Evolutionary conservation across 37 sponge, comb jelly and placozoan genomes (phyloP), one percentile per base, ranked within the genome.

Genomic region (Amphimedon queenslandica): DNA sequence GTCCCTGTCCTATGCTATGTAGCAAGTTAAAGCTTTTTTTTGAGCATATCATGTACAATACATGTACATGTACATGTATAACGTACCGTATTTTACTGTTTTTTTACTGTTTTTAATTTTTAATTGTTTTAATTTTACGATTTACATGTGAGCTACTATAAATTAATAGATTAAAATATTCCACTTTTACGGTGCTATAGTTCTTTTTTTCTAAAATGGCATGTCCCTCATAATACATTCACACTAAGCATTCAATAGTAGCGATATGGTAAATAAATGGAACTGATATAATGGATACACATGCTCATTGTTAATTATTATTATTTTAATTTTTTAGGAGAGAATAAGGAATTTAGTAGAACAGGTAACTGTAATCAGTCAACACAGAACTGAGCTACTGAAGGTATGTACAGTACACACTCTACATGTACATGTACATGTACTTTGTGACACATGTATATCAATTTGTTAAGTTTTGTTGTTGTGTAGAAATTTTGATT

Each of bases 291-390:
- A 47, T 47, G 53, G 8, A 47, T 47, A 47, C 53, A 47, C 13
- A 13, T 47, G 13, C 53, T 18, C 13, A 47, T 47, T 18, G 8
- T 18, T 47, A 18, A 47, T 47, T 47, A 47, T 18, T 10, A 28
- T 47, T 53, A 11, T 28, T 24, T 2, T 32, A 47, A 28, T 77
- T 21, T 43, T n/a, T 40, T 41, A 86, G 84, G 86, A 84, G 56
- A 71, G 89, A 29, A 40, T 88, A n/a, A 78, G 64, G 58, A 67
- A 74, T 51, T 43, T 84, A 20, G 29, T 92, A 23, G 86, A 88
- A 55, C 88, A 88, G 51, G 37, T 92, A 31, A 75, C 93, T 18
- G 67, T 74, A 24, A 80, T 92, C 64, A 83, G 82, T 55, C 71
- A 72, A 31, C 93, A 92, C 70, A 68, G 93, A 61, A 67, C 56